Percentiles rank a stretch among this genome's conserved stretches.
Conservation (phyloP, 2,888 invertebrate species). For the Brachylomia viminalis region DNA sequence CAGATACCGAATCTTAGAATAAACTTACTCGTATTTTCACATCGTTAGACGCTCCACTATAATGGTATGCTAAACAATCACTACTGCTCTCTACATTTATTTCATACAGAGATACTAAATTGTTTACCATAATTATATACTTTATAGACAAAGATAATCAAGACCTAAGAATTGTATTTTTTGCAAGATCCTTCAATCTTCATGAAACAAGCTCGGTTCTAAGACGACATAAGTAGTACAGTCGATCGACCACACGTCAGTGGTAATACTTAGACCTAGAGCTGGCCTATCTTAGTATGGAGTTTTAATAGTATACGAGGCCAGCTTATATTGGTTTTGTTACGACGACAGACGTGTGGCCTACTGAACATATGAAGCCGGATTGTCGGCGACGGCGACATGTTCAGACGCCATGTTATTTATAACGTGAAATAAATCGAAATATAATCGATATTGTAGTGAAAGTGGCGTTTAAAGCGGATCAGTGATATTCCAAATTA, state of each 20-base stretch:
- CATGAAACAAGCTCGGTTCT: conserved; percentile 6
- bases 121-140: conserved; percentile 47
- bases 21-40: conserved; percentile 3
- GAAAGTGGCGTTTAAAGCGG: conserved; percentile 51
- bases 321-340: neutral
- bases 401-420: conserved; percentile 17
- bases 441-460: conserved; percentile 40
- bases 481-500: conserved; percentile 54
- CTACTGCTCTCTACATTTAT: conserved; percentile 20
- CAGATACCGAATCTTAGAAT: conserved; percentile 8
- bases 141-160: conserved; percentile 19
- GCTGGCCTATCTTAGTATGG: neutral
- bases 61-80: conserved; percentile 44
- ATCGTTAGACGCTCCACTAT: conserved; percentile 2
- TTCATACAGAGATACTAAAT: conserved; percentile 38
- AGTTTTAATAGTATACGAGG: neutral
- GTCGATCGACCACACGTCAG: neutral
- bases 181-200: conserved; percentile 4
- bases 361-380: neutral
- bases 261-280: neutral
- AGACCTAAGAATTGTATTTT: conserved; percentile 16
- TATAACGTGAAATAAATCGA: conserved; percentile 18
- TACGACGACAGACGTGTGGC: neutral
- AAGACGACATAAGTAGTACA: neutral
- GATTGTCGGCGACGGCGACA: conserved; percentile 14